These are phyloP conservation scores for Tetraodon nigroviridis DNA, from an alignment of 2,113 vertebrate genomes.

Conservation along the genomic window DNA sequence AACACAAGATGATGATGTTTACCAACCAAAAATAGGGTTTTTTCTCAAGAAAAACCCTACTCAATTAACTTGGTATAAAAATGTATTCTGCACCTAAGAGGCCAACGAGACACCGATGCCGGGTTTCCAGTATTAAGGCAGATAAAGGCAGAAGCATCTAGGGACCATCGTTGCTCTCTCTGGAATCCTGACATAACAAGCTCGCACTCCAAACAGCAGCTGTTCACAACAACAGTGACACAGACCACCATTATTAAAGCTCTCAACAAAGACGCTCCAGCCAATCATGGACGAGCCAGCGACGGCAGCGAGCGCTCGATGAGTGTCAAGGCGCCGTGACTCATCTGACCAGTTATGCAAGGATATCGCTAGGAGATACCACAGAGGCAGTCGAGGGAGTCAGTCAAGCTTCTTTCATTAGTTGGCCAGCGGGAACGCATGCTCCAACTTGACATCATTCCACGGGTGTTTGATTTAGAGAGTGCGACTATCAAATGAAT, in stretches of 20 bases:
- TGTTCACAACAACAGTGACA: slow-evolving; percentile 8
- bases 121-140: not conserved
- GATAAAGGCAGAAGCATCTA: not conserved
- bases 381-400: slow-evolving; percentile 14
- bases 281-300: slow-evolving; percentile 4
- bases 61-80: too few species aligned
- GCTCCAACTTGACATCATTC: slow-evolving; percentile 15
- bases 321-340: slow-evolving; percentile 28
- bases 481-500: slow-evolving; percentile 8
- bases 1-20: too few species aligned
- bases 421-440: not conserved
- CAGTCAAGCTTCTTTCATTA: slow-evolving; percentile 28
- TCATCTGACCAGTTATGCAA: slow-evolving; percentile 40
- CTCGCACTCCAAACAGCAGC: slow-evolving; percentile 3
- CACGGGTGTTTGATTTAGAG: not conserved
- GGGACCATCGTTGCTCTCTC: not conserved
- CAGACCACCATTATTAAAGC: slow-evolving; percentile 14
- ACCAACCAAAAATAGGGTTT: too few species aligned
- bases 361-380: not conserved
- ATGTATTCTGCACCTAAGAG: too few species aligned
- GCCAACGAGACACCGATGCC: not conserved
- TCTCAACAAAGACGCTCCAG: slow-evolving; percentile 2
- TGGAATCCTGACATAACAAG: slow-evolving; percentile 9
- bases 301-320: slow-evolving; percentile 8
- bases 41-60: too few species aligned